These are phyloP conservation scores for Pyrrhia umbra DNA, from an alignment of 2,888 invertebrate species.

Conservation along the genomic window DNA sequence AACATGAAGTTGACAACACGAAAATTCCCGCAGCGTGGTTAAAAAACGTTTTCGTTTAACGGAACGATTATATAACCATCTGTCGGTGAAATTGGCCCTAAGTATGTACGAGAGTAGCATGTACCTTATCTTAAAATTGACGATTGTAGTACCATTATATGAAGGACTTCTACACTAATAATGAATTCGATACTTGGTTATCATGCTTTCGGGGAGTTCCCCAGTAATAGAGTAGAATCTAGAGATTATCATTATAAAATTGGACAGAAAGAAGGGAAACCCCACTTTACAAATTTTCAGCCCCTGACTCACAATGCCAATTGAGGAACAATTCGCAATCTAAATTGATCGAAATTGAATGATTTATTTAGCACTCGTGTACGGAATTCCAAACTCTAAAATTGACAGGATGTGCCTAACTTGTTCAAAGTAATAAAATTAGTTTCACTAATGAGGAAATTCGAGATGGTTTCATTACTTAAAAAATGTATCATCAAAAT, in stretches of 20 bases:
- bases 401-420: not conserved
- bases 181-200: not conserved
- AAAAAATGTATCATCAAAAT: not conserved
- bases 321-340: slow-evolving; percentile 15
- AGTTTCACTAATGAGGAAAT: slow-evolving; percentile 8
- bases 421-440: not conserved
- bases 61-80: no score
- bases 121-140: no score
- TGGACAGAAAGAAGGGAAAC: not conserved
- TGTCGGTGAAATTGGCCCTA: no score
- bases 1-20: no score
- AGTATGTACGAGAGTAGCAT: no score
- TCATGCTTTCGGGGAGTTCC: slow-evolving; percentile 26
- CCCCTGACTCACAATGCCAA: slow-evolving; percentile 39
- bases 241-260: not conserved
- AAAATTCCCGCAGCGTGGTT: no score
- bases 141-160: no score
- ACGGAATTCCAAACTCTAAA: slow-evolving; percentile 16
- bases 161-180: no score
- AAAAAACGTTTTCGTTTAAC: no score
- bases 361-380: slow-evolving; percentile 27
- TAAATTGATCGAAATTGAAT: slow-evolving; percentile 49
- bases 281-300: slow-evolving; percentile 9
- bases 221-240: slow-evolving; percentile 11
- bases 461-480: not conserved